Evolutionary conservation across 2,113 vertebrate species (phyloP), one percentile per base, ranked within the genome.

Genomic region (Passer domesticus): DNA sequence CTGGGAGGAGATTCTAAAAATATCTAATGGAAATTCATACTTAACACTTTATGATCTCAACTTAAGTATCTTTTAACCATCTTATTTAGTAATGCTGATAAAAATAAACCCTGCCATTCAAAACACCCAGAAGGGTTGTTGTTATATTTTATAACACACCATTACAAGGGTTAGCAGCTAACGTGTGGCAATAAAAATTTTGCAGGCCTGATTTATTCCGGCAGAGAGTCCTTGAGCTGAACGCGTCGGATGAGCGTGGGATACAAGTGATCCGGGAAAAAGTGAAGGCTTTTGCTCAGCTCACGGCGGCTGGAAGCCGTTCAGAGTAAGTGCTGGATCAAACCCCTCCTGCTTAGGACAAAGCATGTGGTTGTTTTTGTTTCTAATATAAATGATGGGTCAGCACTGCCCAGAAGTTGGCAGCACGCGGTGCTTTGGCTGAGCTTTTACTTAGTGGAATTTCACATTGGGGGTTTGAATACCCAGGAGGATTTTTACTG

Each of bases 221-320:
- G 33, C 98, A 99, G 92, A 98, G 99, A 95, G 99, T 99, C 87
- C 98, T 99, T 64, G 99, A 99, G 95, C 98, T 99, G 90, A 99
- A 99, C 23, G 99, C 99, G 66, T 99, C 99, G 1, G 99, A 99
- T 93, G 99, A 99, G 93, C 98, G 99, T 83, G 99, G 99, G 60
- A 99, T 99, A 94, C 99, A 99, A 97, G 99, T 99, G 66, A 85
- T 99, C 89, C 98, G 99, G 73, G 98, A 99, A 52, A 99, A 99
- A 95, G 99, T 99, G 93, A 99, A 99, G 97, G 98, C 90, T 64
- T 99, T 99, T 94, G 99, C 99, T 91, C 99, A 99, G 93, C 98
- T 99, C 14, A 99, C 99, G 1, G 99, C 99, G 5, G 98, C 98
- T 30, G 99, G 99, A 82, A 98, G 93, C 63, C 99, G 99, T 27